Percentiles rank a stretch among this genome's conserved stretches.
phyloP scores from a whole-genome alignment of 1,140 invertebrate species.

The Drosophila sechellia region DNA sequence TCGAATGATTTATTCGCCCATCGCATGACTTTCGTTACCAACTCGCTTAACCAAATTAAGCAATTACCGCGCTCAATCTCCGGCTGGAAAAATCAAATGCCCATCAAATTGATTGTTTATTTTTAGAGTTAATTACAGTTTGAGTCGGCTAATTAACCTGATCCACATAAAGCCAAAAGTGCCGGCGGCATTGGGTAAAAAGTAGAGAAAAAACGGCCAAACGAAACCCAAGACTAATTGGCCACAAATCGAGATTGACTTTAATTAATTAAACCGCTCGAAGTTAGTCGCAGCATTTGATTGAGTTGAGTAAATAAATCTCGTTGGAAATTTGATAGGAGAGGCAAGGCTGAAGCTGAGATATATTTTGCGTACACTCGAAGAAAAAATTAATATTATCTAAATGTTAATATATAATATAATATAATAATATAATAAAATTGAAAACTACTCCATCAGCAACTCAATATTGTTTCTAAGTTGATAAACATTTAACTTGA shows the following conservation, averaged over 20 bases:
- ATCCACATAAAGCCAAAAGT: slow-evolving; percentile 64
- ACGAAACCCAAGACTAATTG: slow-evolving; percentile 67
- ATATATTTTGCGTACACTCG: background rate
- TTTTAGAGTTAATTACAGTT: slow-evolving; percentile 61
- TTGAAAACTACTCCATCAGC: too few species aligned
- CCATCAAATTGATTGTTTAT: slow-evolving; percentile 68
- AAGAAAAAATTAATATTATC: background rate
- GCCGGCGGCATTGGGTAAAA: slow-evolving; percentile 35
- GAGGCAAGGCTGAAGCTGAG: slow-evolving; percentile 23
- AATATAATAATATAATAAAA: too few species aligned
- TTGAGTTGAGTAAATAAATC: slow-evolving; percentile 58
- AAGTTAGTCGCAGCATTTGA: slow-evolving; percentile 44
- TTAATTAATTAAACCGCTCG: slow-evolving; percentile 66
- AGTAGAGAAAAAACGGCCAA: slow-evolving; percentile 29
- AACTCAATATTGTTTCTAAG: too few species aligned
- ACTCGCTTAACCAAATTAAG: slow-evolving; percentile 75
- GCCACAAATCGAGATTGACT: slow-evolving; percentile 75
- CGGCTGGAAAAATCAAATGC: slow-evolving; percentile 34
- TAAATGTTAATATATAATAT: too few species aligned
- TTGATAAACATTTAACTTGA: background rate
- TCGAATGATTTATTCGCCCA: slow-evolving; percentile 78
- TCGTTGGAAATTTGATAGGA: slow-evolving; percentile 39
- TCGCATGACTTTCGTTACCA: slow-evolving; percentile 67
- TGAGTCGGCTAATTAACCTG: slow-evolving; percentile 68
- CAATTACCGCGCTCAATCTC: slow-evolving; percentile 53